Evolutionary conservation across 2,113 vertebrate species (phyloP), one percentile per base, ranked within the genome.

Genomic region (Cyanoderma ruficeps): DNA sequence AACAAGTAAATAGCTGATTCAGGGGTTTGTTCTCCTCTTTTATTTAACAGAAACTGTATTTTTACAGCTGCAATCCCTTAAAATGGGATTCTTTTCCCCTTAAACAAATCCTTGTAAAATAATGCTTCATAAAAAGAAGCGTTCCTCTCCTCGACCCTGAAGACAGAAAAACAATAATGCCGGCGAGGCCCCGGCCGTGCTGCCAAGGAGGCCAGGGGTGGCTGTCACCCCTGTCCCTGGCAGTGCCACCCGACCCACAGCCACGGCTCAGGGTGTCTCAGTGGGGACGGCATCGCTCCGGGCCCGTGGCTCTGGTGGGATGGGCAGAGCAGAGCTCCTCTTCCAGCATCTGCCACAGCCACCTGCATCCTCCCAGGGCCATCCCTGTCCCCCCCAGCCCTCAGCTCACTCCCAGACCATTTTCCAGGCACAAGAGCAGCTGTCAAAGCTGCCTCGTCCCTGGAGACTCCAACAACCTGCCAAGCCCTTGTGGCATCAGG

Each of bases 31-130:
- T 86, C 94, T 87, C 78, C 87, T 81, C 94, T 95, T 89, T 83
- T 96, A 95, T 94, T 71, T 91, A 96, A 93, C 88, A 95, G 96
- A 95, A 96, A 70, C 63, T 9, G 81, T 98, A 97, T 98, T 98
- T 98, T 98, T 94, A 98, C 98, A 98, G 98, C 98, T 98, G 98
- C 95, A 97, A 96, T 93, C 95, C 96, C 93, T 98, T 98, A 97
- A 84, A 84, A 85, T n/a, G 91, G 97, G 97, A 97, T 97, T 96
- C 74, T 89, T 96, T 94, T 89, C 94, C 96, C 97, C 97, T 97
- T 83, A 91, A 97, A 97, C 96, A 98, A 97, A 98, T 96, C 97
- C 96, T 97, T 75, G 67, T 97, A 96, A 98, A 98, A 98, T 87
- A 94, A 95, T 64, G 89, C 97, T 98, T 95, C 95, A 81, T 96